Percentiles rank a stretch among this genome's conserved stretches.
Conservation (phyloP, 2,888 invertebrate genomes). For the Bedellia somnulentella region DNA sequence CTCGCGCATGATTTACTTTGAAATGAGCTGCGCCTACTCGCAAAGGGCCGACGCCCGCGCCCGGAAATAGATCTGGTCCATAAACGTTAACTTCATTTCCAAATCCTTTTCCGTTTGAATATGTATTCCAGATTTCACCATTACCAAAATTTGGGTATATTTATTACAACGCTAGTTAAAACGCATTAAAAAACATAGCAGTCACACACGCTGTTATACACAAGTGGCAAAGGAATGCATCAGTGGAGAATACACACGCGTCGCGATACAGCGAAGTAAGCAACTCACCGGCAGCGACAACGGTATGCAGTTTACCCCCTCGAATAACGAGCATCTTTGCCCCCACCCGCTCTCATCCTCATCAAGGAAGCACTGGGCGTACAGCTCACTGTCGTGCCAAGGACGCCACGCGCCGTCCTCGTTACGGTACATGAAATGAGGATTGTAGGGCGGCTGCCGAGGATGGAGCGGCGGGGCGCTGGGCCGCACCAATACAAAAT, state of each 20-base stretch:
- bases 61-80: slow-evolving; percentile 53
- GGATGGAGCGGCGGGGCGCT: slow-evolving; percentile 32
- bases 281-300: no score
- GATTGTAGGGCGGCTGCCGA: slow-evolving; percentile 42
- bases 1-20: slow-evolving; percentile 56
- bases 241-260: no score
- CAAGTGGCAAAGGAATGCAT: background rate
- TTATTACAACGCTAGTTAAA: no score
- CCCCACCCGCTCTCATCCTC: slow-evolving; percentile 20
- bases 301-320: slow-evolving; percentile 40
- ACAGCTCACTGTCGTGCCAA: background rate
- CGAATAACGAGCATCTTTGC: slow-evolving; percentile 41
- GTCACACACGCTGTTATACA: background rate
- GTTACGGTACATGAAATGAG: slow-evolving; percentile 23
- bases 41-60: slow-evolving; percentile 47
- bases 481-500: slow-evolving; percentile 23
- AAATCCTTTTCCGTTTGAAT: slow-evolving; percentile 40
- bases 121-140: no score
- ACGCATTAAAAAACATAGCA: no score
- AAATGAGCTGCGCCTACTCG: slow-evolving; percentile 47
- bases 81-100: slow-evolving; percentile 43
- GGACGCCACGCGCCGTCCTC: background rate
- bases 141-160: no score
- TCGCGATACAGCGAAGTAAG: no score
- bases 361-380: slow-evolving; percentile 14